These are phyloP conservation scores for Caradrina kadenii DNA, from an alignment of 2,888 invertebrate species.

Conservation along the genomic window DNA sequence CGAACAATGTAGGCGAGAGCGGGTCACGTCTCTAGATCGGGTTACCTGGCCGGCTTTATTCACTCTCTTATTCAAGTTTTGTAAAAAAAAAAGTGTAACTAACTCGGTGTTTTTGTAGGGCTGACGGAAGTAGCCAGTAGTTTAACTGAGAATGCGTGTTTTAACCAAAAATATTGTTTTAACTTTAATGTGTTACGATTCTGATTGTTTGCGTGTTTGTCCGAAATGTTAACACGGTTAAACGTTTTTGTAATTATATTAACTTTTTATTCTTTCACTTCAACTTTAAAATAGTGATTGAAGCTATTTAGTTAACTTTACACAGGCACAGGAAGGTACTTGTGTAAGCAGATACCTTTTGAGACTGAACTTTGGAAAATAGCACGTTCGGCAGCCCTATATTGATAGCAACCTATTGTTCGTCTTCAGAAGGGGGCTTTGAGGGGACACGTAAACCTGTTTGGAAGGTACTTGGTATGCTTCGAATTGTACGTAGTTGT, in stretches of 20 bases:
- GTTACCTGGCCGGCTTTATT: conserved; percentile 79
- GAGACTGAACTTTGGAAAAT: conserved; percentile 4
- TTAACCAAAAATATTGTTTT: conserved; percentile 8
- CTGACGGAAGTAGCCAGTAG: conserved; percentile 33
- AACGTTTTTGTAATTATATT: not conserved
- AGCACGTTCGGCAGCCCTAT: conserved; percentile 52
- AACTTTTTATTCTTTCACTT: not conserved
- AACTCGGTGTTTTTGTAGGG: conserved; percentile 63
- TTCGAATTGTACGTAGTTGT: conserved; percentile 63
- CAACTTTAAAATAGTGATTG: not conserved
- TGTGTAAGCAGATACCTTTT: not conserved
- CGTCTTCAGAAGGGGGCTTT: conserved; percentile 74
- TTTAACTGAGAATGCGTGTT: conserved; percentile 11
- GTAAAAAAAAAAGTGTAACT: conserved; percentile 75
- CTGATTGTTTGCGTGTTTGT: not conserved
- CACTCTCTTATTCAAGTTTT: conserved; percentile 77
- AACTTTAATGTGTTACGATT: not conserved
- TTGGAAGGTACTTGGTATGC: conserved; percentile 72
- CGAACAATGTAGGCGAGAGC: conserved; percentile 73
- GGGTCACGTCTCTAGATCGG: conserved; percentile 78
- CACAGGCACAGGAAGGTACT: not conserved
- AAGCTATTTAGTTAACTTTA: not conserved
- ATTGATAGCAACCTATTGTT: conserved; percentile 72
- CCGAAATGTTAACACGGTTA: not conserved
- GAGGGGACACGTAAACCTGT: conserved; percentile 80